Percentiles rank a stretch among this genome's conserved stretches.
These are phyloP conservation scores for Pachyseris speciosa DNA, from an alignment of 64 coral and sea anemone species.

Conservation along the genomic window DNA sequence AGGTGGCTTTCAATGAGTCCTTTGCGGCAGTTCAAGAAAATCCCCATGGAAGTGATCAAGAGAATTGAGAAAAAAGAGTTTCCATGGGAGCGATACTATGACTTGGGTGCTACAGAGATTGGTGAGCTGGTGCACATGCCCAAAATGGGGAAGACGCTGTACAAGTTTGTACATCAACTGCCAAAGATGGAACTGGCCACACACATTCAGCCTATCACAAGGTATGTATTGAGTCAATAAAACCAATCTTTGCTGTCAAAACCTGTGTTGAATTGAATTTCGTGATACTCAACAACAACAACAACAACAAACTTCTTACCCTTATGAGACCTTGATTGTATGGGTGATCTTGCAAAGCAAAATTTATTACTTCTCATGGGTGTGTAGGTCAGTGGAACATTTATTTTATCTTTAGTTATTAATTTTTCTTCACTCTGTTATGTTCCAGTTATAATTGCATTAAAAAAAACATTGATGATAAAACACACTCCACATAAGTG, in stretches of 20 bases:
- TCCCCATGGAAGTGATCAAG: constrained; percentile 97
- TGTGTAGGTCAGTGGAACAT: too few relatives aligned
- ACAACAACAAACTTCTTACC: too few relatives aligned
- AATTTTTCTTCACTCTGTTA: too few relatives aligned
- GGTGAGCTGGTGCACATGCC: constrained; percentile 99
- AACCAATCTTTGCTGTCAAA: neutral
- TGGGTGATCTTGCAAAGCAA: too few relatives aligned
- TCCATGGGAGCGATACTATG: constrained; percentile 99
- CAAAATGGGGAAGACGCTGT: constrained; percentile 96
- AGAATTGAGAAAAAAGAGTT: constrained; percentile 99
- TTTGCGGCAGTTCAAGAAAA: constrained; percentile 98
- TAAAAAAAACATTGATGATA: neutral
- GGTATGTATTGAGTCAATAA: constrained; percentile 27
- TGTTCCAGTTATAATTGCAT: too few relatives aligned
- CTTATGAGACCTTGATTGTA: too few relatives aligned
- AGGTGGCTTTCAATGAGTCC: constrained; percentile 99
- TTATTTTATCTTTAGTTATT: too few relatives aligned
- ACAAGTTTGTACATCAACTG: constrained; percentile 99
- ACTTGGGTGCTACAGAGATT: constrained; percentile 95
- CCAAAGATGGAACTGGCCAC: constrained; percentile 98
- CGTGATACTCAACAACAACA: too few relatives aligned
- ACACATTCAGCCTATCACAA: constrained; percentile 98
- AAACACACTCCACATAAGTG: too few relatives aligned
- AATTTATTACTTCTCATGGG: too few relatives aligned
- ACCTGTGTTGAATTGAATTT: neutral